Percentiles rank a stretch among this genome's conserved stretches.
Conservation (phyloP, 2,797 vertebrate genomes). For the Pangasius djambal region DNA sequence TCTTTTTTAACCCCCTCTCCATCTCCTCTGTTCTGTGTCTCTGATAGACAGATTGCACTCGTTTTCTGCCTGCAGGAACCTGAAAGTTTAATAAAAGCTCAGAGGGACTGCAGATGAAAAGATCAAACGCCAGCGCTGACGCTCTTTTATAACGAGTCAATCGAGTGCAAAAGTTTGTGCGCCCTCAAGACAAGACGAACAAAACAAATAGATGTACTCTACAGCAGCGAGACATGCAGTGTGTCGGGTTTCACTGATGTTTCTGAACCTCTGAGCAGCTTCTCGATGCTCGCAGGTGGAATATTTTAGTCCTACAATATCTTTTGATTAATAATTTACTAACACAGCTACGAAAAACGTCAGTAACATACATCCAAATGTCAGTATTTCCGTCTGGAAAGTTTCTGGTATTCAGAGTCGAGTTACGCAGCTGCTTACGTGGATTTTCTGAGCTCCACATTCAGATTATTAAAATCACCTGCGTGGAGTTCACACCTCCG, state of each 20-base stretch:
- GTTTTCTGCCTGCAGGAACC: neutral
- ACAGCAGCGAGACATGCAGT: neutral
- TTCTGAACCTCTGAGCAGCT: neutral
- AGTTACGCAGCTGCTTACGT: neutral
- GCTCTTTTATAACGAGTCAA: neutral
- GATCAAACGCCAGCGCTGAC: neutral
- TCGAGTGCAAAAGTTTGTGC: constrained; percentile 7
- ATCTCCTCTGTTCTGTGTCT: neutral
- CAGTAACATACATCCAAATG: neutral
- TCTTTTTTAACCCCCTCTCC: neutral
- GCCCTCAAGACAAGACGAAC: neutral
- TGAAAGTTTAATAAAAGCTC: constrained; percentile 40
- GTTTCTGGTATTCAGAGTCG: neutral
- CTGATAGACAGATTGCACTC: neutral
- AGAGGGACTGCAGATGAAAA: constrained; percentile 9
- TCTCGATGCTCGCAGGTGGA: neutral
- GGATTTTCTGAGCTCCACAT: neutral
- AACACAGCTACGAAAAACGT: no score
- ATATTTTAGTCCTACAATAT: neutral
- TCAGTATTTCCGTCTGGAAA: neutral
- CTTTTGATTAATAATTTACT: neutral
- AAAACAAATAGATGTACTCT: neutral
- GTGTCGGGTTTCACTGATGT: neutral
- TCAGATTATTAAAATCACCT: neutral
- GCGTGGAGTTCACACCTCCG: neutral